Evolutionary conservation across 2,113 vertebrate genomes (phyloP), one percentile per base, ranked within the genome.

Genomic region (Mystacornis crossleyi): DNA sequence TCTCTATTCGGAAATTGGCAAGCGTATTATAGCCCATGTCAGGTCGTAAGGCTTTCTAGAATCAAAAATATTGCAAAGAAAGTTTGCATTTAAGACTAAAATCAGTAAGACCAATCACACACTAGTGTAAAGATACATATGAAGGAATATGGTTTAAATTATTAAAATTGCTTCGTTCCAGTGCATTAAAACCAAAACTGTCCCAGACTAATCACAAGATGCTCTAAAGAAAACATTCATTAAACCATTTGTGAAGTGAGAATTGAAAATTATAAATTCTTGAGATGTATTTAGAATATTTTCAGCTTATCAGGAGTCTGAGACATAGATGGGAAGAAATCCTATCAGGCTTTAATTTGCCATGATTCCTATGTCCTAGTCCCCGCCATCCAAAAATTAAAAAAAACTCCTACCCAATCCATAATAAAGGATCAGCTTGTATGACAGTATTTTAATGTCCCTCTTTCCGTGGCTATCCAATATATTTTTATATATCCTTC

Each of bases 1-100:
- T 99, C 97, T 99, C 99, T 93, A 99, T 99, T 93, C 98, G 98
- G 97, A 99, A 99, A 98, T 99, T 99, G 92, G 99, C 99, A 93
- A 99, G 97, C 0, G 98, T 99, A 78, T 99, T 99, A 73, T 99
- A 99, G 93, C 99, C 99, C 99, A 99, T 99, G 83, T 99, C 99
- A 4, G 98, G 99, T 81, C 99, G 98, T 87, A 99, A 97, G 50
- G 98, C 99, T 98, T 99, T 99, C 99, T 99, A 97, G 55, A 98
- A 97, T 42, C 51, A 92, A 95, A 96, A 82, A 91, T 14, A 67
- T 38, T 40, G 87, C 82, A 72, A 88, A 90, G 72, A 73, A 60
- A 73, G 55, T 82, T 89, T 65, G 43, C 36, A 78, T 48, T 78
- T 50, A 74, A 47, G 24, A 36, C 33, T 42, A 43, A 53, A 67